Evolutionary conservation across 2,113 vertebrate genomes (phyloP).

Genomic region (Pelodiscus sinensis): DNA sequence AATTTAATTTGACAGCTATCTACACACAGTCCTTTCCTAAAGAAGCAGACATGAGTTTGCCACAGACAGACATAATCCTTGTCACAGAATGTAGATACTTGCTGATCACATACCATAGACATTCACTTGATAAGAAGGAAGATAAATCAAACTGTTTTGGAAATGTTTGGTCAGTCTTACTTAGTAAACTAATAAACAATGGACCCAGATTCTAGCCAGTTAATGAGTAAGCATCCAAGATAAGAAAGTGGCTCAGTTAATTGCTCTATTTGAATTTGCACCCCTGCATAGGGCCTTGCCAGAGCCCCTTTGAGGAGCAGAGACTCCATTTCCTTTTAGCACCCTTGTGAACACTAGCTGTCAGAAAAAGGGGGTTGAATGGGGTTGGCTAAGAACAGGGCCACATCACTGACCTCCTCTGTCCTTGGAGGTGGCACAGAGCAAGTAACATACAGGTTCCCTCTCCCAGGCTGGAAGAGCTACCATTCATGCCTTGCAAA

Average conservation of each 20-base stretch:
- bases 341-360: background rate
- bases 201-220: background rate
- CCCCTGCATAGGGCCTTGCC: background rate
- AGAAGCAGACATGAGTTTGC: background rate
- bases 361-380: background rate
- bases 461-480: background rate
- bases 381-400: background rate
- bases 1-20: conserved; percentile 24
- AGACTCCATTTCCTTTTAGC: background rate
- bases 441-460: background rate
- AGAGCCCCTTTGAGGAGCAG: background rate
- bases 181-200: background rate
- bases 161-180: conserved; percentile 17
- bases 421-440: background rate
- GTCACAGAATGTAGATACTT: conserved; percentile 17
- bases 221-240: background rate
- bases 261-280: background rate
- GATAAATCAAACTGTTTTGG: conserved; percentile 6
- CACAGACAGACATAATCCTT: conserved; percentile 17
- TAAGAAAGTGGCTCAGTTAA: background rate
- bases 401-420: background rate
- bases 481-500: background rate
- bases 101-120: background rate
- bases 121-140: background rate
- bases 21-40: background rate